Evolutionary conservation across 2,113 vertebrate species (phyloP).

Genomic region (Pomatostomus ruficeps): DNA sequence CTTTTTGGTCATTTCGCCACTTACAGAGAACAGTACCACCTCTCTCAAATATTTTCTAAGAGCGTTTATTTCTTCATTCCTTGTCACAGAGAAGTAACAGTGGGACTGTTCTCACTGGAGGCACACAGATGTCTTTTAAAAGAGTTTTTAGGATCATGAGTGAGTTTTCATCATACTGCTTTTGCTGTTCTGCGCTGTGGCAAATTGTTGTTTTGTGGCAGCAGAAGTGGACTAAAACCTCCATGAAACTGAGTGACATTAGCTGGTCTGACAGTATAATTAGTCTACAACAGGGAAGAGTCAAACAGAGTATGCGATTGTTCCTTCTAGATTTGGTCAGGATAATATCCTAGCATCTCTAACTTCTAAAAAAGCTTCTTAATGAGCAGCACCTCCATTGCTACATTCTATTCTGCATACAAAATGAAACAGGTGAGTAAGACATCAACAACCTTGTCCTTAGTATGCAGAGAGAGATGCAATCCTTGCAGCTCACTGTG

Average conservation of each 20-base stretch:
- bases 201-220: background rate
- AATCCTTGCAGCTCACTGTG: background rate
- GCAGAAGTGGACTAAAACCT: background rate
- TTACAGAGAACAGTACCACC: accelerated
- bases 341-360: background rate
- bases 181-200: background rate
- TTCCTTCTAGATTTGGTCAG: background rate
- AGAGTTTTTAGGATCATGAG: background rate
- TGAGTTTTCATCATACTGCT: background rate
- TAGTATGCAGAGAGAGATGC: background rate
- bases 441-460: background rate
- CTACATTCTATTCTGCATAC: background rate
- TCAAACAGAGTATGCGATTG: background rate
- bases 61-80: background rate
- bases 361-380: background rate
- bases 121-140: background rate
- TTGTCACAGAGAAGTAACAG: background rate
- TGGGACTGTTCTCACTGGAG: background rate
- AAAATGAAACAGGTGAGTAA: background rate
- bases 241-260: background rate
- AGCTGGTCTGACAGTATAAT: background rate
- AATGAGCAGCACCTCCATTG: background rate
- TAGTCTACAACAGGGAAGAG: background rate
- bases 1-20: background rate
- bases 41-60: background rate